Evolutionary conservation across 2,797 vertebrate genomes (phyloP), one percentile per base, ranked within the genome.

Genomic region (Microctenopoma steveboyesi): DNA sequence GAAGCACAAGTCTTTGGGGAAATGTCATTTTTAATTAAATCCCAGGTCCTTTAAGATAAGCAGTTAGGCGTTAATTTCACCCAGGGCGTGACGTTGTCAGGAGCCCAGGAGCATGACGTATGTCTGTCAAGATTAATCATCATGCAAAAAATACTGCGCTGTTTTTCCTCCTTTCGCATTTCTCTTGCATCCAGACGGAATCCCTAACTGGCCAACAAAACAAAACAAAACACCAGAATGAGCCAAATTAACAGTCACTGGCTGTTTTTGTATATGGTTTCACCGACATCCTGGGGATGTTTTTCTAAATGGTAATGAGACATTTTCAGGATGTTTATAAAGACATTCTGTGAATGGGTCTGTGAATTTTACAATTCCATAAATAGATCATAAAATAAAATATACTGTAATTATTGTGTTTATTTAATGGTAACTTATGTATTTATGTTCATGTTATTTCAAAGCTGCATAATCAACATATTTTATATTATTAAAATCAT

Each of bases 11-110:
- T 93, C 93, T 94, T 92, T 91, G 82, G 92, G 93, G 91, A 94
- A 93, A 94, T 94, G 92, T 93, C 91, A 94, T 93, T 94, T 94
- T 94, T 94, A 94, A 94, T 95, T 94, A 94, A 94, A 93, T 92
- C 93, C 92, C 92, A 91, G 85, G 90, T 93, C 91, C 88, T 93
- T 92, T 92, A 90, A 94, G 91, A 94, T 92, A 93, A 93, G 91
- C 90, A 90, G 88, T 86, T 91, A 91, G 91, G 91, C 90, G 82
- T 92, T 93, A 85, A 93, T 92, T 94, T 90, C 83, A 93, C 91
- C 89, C 83, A 82, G 89, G 91, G 90, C 71, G 75, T 89, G 85
- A 81, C 84, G 85, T 88, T 91, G 87, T 85, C 89, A 83, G 73
- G 82, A 91, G 81, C 86, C 84, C 77, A 74, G 89, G 83, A 92